Base-by-base conservation (phyloP, 2,113 vertebrate genomes). In the Capreolus pygargus region DNA sequence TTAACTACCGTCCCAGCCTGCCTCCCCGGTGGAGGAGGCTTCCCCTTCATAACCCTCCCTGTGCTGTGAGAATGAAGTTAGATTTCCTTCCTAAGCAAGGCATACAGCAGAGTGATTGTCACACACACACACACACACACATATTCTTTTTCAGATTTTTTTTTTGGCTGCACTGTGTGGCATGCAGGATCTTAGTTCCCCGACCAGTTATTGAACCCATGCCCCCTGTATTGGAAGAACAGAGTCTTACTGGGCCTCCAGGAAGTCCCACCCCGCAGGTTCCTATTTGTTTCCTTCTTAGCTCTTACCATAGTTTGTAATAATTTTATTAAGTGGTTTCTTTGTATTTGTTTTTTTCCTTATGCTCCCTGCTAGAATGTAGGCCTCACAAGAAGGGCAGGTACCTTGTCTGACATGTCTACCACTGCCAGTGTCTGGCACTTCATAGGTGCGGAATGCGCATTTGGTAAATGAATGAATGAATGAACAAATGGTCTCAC, bases 251-350 rank as follows among this genome's bases (percentile, higher is more conserved):
- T 50, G 16, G 28, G 28, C 78, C 45, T 6, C 45, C 78, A 79
- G 16, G 28, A 50, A 81, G 45, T 33, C 45, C 45, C 78, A 50
- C 47, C 39, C 39, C 28, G 52, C 28, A 28, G 15, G 33, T 1
- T 28, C 30, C 25, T 64, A 6, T 76, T 55, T 85, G 78, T 94
- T 79, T 86, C 45, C 47, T 78, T 89, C 79, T 94, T 67, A 45
- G 50, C 30, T 88, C 33, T 84, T 86, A 5, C 3, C 45, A 84
- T 25, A 86, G 54, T 78, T 92, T 55, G 5, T 50, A 50, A n/a
- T 81, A 9, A 64, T 76, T 93, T 36, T 54, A 36, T 36, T 74
- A n/a, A n/a, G 33, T 58, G 43, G 39, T 43, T 94, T 79, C 6
- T 67, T 47, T 55, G 67, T n/a, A 14, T 60, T 55, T 39, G 83